Conservation (phyloP, 2,113 vertebrate species). For the Lepus europaeus region DNA sequence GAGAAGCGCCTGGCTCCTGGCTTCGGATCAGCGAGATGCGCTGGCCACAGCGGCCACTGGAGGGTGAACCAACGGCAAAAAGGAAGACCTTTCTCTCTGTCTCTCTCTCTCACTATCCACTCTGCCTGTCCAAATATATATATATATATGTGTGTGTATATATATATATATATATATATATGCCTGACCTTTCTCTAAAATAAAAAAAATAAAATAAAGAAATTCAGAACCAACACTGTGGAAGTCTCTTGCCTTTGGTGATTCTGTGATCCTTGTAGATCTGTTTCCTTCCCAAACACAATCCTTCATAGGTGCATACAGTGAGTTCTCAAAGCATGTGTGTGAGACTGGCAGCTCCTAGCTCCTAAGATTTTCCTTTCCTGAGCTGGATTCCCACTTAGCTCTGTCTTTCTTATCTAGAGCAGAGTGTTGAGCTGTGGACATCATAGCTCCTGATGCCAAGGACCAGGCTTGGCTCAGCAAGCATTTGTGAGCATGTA, state of each 20-base stretch:
- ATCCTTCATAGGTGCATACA: neutral
- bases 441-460: conserved; percentile 4
- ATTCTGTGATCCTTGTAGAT: neutral
- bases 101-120: too few relatives aligned
- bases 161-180: too few relatives aligned
- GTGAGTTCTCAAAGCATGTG: neutral
- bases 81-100: too few relatives aligned
- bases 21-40: too few relatives aligned
- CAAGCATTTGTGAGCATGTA: conserved; percentile 19
- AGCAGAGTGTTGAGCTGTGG: neutral
- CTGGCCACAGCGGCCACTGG: too few relatives aligned
- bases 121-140: too few relatives aligned
- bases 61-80: too few relatives aligned
- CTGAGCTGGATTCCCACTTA: neutral
- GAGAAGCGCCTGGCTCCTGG: too few relatives aligned
- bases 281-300: neutral
- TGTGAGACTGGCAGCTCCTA: neutral
- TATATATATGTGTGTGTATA: too few relatives aligned
- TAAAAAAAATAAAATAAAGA: neutral
- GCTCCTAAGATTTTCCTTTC: neutral
- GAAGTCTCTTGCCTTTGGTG: neutral
- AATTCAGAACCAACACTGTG: neutral
- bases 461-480: neutral
- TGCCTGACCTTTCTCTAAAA: neutral
- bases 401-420: neutral